These are phyloP conservation scores for Sminthurinus signatus DNA, from an alignment of 1,140 invertebrate species.

Conservation along the genomic window DNA sequence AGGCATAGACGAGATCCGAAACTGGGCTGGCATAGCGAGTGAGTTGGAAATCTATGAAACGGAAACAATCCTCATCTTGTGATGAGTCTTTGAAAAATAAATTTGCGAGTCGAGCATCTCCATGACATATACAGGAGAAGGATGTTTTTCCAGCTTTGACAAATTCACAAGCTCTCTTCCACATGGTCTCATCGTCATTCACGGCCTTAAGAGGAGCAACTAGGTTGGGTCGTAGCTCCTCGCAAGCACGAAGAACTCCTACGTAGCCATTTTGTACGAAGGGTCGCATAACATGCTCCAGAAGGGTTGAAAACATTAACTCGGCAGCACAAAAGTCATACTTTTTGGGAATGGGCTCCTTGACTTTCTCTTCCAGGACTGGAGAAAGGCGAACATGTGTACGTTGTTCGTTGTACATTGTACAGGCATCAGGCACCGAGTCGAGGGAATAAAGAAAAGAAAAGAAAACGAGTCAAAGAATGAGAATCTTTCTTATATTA, in stretches of 20 bases:
- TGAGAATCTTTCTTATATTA: no score
- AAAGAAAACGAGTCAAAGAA: no score
- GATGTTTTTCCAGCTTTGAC: conserved; percentile 20
- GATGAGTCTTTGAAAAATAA: conserved; percentile 20
- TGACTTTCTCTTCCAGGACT: conserved; percentile 21
- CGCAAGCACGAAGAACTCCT: conserved; percentile 22
- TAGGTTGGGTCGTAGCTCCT: conserved; percentile 31
- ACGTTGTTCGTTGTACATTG: no score
- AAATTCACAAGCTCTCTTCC: conserved; percentile 14
- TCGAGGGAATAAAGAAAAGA: no score
- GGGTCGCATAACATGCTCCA: conserved; percentile 12
- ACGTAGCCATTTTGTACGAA: conserved; percentile 16
- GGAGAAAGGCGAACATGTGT: no score
- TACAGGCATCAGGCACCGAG: no score
- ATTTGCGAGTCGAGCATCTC: conserved; percentile 29
- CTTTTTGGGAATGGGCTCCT: conserved; percentile 18
- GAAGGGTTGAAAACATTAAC: conserved; percentile 15
- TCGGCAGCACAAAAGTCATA: conserved; percentile 28
- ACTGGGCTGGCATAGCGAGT: conserved; percentile 34
- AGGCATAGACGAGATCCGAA: conserved; percentile 27
- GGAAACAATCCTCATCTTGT: background rate
- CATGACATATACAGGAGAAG: conserved; percentile 27
- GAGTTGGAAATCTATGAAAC: conserved; percentile 36
- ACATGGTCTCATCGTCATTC: conserved; percentile 27
- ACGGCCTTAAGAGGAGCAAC: conserved; percentile 10